Evolutionary conservation across 1,140 invertebrate species (phyloP).

Genomic region (Copidosoma floridanum): DNA sequence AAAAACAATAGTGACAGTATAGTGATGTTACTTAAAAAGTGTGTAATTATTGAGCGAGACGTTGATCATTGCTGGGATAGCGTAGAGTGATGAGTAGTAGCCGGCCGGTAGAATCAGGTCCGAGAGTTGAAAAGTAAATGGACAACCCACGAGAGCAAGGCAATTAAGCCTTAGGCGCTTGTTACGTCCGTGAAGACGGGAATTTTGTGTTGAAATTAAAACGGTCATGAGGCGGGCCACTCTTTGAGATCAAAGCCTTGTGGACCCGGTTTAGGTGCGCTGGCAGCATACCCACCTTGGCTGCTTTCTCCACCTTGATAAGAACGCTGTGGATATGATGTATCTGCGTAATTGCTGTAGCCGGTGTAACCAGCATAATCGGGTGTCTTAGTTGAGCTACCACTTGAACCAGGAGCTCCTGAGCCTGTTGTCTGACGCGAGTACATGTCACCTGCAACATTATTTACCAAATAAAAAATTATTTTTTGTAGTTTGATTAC

Average conservation of each 20-base stretch:
- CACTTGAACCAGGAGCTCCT: slow-evolving; percentile 58
- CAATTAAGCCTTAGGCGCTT: slow-evolving; percentile 37
- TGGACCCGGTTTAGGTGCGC: slow-evolving; percentile 58
- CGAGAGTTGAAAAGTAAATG: slow-evolving; percentile 22
- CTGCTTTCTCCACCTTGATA: slow-evolving; percentile 55
- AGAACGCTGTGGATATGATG: slow-evolving; percentile 56
- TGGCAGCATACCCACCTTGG: slow-evolving; percentile 61
- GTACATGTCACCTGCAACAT: slow-evolving; percentile 60
- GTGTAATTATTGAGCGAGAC: slow-evolving; percentile 13
- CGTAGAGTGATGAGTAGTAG: slow-evolving; percentile 18
- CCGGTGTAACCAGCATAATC: slow-evolving; percentile 56
- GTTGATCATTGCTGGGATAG: slow-evolving; percentile 23
- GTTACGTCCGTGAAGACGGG: slow-evolving; percentile 30
- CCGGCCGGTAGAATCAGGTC: slow-evolving; percentile 20
- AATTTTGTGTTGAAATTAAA: slow-evolving; percentile 47
- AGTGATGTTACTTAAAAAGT: slow-evolving; percentile 12
- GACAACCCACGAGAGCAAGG: slow-evolving; percentile 50
- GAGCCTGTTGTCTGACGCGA: slow-evolving; percentile 57
- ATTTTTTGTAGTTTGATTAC: slow-evolving; percentile 8
- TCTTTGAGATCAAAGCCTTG: slow-evolving; percentile 64
- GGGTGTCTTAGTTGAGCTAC: slow-evolving; percentile 55
- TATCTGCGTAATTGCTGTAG: slow-evolving; percentile 58
- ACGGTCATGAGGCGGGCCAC: slow-evolving; percentile 63
- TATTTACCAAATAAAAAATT: slow-evolving; percentile 15
- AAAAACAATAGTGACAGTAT: too few species aligned